Base-by-base conservation (phyloP, 1,140 invertebrate species). In the Papilio machaon region DNA sequence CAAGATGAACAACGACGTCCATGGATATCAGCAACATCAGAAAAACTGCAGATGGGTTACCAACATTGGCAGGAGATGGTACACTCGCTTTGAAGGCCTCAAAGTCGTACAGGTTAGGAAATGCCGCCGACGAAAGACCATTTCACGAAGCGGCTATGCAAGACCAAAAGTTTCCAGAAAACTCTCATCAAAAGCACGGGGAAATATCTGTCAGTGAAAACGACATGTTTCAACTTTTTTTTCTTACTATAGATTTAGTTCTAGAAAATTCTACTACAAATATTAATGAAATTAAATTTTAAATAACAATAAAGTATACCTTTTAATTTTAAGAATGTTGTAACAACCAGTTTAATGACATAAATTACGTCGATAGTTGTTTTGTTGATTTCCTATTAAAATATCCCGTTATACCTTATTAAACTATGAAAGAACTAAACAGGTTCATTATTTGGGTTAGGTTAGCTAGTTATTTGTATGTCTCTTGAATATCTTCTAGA, bases 311-410 rank as follows among this genome's bases (percentile, higher is more conserved):
- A 30, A 30, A 64, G 10, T 64, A 64, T 64, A 23, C 9, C 58
- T 9, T 35, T 64, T 11, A 30, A 64, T 64, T 64, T 64, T 30
- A 30, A 30, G 23, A 1, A 64, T 64, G 60, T 64, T 64, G 23
- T 64, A 64, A 64, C 38, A 74, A 75, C 73, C 43, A 4, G 73
- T 46, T 75, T 49, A 10, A 23, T 11, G n/a, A 75, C 9, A 23
- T 75, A n/a, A 73, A 43, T 73, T 49, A 19, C 19, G n/a, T n/a
- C n/a, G 54, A 46, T 74, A 74, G 23, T 70, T 70, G 0, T 70
- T 75, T 73, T 58, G 8, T 73, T 43, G 49, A 23, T n/a, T 19
- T 17, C 4, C 23, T 64, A 64, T 64, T 64, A 64, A 64, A 2
- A 35, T 7, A 30, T 30, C 0, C 60, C 60, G 60, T 64, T 64